A percentile compares a stretch with the other conserved stretches of the same genome.
phyloP scores from a whole-genome alignment of 2,888 invertebrate genomes.

The Mythimna loreyi region DNA sequence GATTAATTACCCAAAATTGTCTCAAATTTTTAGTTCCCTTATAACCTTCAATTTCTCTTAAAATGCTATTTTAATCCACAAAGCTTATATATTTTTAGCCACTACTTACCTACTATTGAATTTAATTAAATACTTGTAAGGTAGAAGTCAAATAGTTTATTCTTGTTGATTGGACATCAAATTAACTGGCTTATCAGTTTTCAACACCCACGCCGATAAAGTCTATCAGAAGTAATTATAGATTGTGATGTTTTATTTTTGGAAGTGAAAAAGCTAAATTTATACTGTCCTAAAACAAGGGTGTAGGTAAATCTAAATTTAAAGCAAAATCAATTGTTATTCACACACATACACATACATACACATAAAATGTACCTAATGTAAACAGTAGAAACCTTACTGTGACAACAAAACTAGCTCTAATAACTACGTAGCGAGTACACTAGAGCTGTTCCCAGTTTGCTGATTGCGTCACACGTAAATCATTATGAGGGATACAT shows the following conservation, averaged over 20 bases:
- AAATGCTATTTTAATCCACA: neutral
- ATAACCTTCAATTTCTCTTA: neutral
- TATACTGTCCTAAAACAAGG: neutral
- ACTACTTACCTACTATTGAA: neutral
- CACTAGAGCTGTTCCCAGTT: slow-evolving; percentile 19
- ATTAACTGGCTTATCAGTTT: slow-evolving; percentile 16
- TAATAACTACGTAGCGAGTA: slow-evolving; percentile 17
- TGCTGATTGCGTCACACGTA: slow-evolving; percentile 23
- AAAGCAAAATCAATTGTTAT: neutral
- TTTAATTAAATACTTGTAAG: slow-evolving; percentile 3
- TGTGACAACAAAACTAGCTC: neutral
- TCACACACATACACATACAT: neutral
- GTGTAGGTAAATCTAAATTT: neutral
- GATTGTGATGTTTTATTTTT: slow-evolving; percentile 9
- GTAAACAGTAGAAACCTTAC: neutral
- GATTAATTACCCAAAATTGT: neutral
- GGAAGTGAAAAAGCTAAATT: neutral
- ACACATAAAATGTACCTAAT: neutral
- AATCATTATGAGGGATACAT: slow-evolving; percentile 37
- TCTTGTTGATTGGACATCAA: slow-evolving; percentile 9
- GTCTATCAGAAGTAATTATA: slow-evolving; percentile 19
- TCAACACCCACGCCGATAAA: slow-evolving; percentile 9
- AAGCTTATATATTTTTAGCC: neutral
- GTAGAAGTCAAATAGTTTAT: slow-evolving; percentile 2
- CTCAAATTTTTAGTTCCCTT: neutral